A percentile compares a stretch with the other conserved stretches of the same genome.
These are phyloP conservation scores for Trichomycterus rosablanca DNA, from an alignment of 2,113 vertebrate species.

Conservation along the genomic window DNA sequence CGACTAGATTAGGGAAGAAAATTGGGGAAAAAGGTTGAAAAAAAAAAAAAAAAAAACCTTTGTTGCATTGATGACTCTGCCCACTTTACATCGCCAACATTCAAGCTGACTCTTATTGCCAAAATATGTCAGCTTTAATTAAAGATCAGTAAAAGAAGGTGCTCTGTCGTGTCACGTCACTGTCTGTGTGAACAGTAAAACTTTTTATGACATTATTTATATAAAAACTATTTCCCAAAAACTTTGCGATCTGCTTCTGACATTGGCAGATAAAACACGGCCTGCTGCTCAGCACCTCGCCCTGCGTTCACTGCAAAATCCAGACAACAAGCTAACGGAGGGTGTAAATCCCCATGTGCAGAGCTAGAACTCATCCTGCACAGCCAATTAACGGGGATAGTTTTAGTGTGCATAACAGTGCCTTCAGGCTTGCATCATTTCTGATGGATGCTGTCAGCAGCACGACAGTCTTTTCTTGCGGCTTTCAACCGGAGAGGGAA, in stretches of 20 bases:
- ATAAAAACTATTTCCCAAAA: too few species aligned
- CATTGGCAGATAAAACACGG: neutral
- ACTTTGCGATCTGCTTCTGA: too few species aligned
- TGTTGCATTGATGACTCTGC: too few species aligned
- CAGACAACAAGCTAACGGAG: conserved; percentile 46
- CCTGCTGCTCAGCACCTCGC: neutral
- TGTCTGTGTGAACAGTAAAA: neutral
- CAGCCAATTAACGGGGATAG: conserved; percentile 52
- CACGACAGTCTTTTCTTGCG: conserved; percentile 14
- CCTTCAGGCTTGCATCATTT: conserved; percentile 36
- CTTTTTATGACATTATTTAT: neutral
- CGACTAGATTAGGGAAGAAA: too few species aligned
- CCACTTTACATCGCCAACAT: too few species aligned
- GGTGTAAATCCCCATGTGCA: conserved; percentile 43
- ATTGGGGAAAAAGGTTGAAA: too few species aligned
- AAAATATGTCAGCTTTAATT: too few species aligned
- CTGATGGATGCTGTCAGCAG: conserved; percentile 37
- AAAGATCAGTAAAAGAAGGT: too few species aligned
- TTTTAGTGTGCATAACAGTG: conserved; percentile 32
- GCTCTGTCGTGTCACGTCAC: too few species aligned
- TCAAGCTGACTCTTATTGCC: too few species aligned
- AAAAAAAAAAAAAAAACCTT: too few species aligned
- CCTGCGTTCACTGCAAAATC: conserved; percentile 20
- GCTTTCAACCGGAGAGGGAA: conserved; percentile 3
- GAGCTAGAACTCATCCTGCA: conserved; percentile 46